These are phyloP conservation scores for Hippasteria phrygiana DNA, from an alignment of 53 echinoderm and acorn worm genomes.

Conservation along the genomic window DNA sequence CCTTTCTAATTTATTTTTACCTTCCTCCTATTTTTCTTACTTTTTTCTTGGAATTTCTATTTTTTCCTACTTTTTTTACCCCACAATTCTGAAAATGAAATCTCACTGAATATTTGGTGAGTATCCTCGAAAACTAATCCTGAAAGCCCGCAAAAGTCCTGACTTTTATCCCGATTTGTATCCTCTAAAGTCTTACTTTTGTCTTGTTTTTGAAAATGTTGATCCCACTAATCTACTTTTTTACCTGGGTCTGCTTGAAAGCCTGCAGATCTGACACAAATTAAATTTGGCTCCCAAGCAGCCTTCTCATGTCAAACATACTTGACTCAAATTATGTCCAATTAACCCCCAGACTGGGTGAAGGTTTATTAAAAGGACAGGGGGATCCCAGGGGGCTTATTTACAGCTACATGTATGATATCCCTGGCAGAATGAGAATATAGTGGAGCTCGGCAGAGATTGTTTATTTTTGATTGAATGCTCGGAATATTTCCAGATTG, in stretches of 20 bases:
- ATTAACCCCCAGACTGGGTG: not conserved
- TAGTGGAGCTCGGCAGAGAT: not conserved
- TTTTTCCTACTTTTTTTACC: no score
- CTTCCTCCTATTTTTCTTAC: no score
- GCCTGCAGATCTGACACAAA: constrained; percentile 8
- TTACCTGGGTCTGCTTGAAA: no score
- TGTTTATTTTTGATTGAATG: constrained; percentile 54
- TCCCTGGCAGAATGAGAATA: not conserved
- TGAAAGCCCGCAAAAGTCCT: no score
- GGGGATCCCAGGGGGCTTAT: not conserved
- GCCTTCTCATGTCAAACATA: constrained; percentile 44
- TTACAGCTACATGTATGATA: no score
- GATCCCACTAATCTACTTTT: no score
- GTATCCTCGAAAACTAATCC: no score
- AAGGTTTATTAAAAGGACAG: not conserved
- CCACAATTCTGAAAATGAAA: no score
- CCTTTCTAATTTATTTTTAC: no score
- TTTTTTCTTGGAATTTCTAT: no score
- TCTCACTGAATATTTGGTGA: no score
- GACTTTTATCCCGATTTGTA: not conserved
- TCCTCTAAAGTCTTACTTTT: not conserved
- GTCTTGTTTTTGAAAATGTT: no score
- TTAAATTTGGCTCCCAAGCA: not conserved
- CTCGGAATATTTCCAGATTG: constrained; percentile 1
- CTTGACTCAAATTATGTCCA: constrained; percentile 2